Evolutionary conservation across 2,113 vertebrate genomes (phyloP).

Genomic region (Gobio gobio): DNA sequence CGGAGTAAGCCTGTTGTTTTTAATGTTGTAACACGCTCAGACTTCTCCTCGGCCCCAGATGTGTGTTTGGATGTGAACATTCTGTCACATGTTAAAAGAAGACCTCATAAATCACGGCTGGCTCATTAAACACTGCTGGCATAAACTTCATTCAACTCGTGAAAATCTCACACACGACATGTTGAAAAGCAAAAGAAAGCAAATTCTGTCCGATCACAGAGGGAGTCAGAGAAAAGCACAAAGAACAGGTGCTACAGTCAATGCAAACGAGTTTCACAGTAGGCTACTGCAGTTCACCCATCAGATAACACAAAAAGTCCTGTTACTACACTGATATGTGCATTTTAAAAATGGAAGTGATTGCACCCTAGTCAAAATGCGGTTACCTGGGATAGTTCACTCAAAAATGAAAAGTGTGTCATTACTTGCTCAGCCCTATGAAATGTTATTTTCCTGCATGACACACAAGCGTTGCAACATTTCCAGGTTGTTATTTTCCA

Average conservation of each 20-base stretch:
- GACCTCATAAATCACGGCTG: conserved; percentile 5
- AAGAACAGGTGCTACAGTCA: conserved; percentile 34
- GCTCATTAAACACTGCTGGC: conserved; percentile 20
- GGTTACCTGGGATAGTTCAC: not conserved
- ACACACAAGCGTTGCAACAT: not conserved
- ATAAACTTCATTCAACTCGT: not conserved
- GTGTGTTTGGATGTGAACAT: conserved; percentile 46
- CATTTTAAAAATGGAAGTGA: not conserved
- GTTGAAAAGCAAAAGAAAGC: conserved; percentile 18
- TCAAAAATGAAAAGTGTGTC: not conserved
- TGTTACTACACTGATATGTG: not conserved
- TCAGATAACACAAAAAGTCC: not conserved
- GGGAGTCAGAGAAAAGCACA: not conserved
- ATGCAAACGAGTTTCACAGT: not conserved
- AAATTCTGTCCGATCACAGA: not conserved
- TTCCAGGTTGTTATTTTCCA: not conserved
- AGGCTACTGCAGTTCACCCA: not conserved
- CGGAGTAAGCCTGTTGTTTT: conserved; percentile 25
- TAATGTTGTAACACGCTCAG: conserved; percentile 28
- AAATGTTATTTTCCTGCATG: not conserved
- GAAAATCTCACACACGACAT: conserved; percentile 12
- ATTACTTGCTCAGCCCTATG: no score
- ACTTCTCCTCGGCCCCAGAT: conserved; percentile 25
- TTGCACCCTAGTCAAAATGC: not conserved
- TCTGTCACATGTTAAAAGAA: conserved; percentile 46